Evolutionary conservation across 1,140 invertebrate species (phyloP).

Genomic region (Limonius californicus): DNA sequence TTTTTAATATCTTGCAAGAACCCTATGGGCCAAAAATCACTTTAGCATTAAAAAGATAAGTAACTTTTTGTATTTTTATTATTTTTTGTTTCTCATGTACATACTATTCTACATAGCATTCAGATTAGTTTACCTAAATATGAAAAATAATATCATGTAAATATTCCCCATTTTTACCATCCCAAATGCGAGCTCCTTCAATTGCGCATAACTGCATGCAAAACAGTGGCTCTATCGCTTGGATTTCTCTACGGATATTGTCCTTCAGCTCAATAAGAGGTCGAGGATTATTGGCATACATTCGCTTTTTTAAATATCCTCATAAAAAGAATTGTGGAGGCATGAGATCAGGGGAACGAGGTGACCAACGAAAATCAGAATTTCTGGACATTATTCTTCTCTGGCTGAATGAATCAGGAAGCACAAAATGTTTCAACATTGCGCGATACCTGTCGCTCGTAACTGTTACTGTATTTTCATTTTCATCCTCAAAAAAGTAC

Average conservation of each 20-base stretch:
- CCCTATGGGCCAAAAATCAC: neutral
- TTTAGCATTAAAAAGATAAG: neutral
- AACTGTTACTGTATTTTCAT: neutral
- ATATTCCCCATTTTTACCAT: neutral
- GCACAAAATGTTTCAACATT: too few species aligned
- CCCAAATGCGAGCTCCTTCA: neutral
- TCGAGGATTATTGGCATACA: neutral
- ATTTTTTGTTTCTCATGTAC: neutral
- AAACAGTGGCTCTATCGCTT: neutral
- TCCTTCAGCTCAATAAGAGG: neutral
- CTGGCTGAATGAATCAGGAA: neutral
- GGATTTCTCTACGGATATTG: neutral
- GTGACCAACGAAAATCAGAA: neutral
- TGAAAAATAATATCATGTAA: neutral
- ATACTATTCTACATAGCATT: neutral
- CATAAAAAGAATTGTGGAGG: neutral
- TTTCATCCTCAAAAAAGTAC: neutral
- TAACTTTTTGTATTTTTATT: too few species aligned
- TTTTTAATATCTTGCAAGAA: too few species aligned
- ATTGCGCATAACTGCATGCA: neutral
- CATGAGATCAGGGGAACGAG: neutral
- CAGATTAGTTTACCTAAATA: neutral
- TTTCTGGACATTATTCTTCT: neutral
- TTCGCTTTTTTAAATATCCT: neutral
- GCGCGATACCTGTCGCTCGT: neutral